These are phyloP conservation scores for Geopemphigus sp. DNA, from an alignment of 1,140 invertebrate genomes.

Conservation along the genomic window DNA sequence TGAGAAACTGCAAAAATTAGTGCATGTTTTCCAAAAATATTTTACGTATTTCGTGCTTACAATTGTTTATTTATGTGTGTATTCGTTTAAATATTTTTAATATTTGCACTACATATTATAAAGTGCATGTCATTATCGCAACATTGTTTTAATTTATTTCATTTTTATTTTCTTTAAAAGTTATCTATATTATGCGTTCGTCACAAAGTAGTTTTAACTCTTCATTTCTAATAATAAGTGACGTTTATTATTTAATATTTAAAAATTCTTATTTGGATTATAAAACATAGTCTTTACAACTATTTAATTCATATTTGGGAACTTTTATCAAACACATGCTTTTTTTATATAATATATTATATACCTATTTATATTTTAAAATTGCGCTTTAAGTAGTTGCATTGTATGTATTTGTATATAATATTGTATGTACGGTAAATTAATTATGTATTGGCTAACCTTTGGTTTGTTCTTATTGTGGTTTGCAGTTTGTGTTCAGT, in stretches of 20 bases:
- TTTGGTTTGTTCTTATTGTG: slow-evolving; percentile 56
- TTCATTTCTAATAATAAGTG: neutral
- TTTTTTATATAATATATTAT: slow-evolving; percentile 3
- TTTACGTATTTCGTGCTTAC: slow-evolving; percentile 1
- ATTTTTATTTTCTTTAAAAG: neutral
- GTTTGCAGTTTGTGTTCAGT: slow-evolving; percentile 81
- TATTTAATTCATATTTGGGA: slow-evolving; percentile 12
- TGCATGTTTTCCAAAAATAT: slow-evolving; percentile 27
- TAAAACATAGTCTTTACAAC: neutral
- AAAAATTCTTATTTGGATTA: neutral
- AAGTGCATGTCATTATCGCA: neutral
- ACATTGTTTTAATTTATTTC: neutral
- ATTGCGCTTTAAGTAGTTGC: slow-evolving; percentile 31
- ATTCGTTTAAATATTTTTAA: neutral
- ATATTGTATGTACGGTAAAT: slow-evolving; percentile 48
- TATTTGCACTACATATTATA: neutral
- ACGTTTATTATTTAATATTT: neutral
- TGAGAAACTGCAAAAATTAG: slow-evolving; percentile 59
- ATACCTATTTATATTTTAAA: neutral
- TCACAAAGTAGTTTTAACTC: neutral
- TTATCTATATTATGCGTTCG: neutral
- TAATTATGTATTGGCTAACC: slow-evolving; percentile 45
- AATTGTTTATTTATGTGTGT: neutral
- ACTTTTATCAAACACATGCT: slow-evolving; percentile 3
- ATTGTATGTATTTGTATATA: slow-evolving; percentile 34